Evolutionary conservation across 2,888 invertebrate species (phyloP).

Genomic region (Rosalia funebris): DNA sequence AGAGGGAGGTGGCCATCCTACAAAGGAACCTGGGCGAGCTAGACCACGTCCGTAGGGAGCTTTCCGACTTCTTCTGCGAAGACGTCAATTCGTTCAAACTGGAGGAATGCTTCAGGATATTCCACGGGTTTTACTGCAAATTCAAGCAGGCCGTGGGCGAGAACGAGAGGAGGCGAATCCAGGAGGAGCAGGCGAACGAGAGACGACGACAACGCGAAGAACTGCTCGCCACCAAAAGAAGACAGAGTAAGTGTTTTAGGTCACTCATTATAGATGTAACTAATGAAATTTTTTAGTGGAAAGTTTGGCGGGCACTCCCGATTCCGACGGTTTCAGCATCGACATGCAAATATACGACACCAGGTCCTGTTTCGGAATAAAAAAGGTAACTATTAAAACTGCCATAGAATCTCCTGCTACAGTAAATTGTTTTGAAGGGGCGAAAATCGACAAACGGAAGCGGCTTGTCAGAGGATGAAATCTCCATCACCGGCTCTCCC

Average conservation of each 20-base stretch:
- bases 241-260: conserved; percentile 66
- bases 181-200: conserved; percentile 88
- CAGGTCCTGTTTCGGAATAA: conserved; percentile 71
- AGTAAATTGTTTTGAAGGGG: conserved; percentile 42
- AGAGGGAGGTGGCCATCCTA: conserved; percentile 79
- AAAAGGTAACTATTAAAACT: conserved; percentile 49
- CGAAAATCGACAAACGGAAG: conserved; percentile 63
- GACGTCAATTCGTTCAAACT: conserved; percentile 88
- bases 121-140: conserved; percentile 88
- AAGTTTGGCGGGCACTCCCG: conserved; percentile 77
- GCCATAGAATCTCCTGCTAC: neutral
- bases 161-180: conserved; percentile 82
- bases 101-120: conserved; percentile 92
- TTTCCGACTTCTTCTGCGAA: conserved; percentile 95
- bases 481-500: conserved; percentile 73
- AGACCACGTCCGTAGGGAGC: conserved; percentile 79
- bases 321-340: conserved; percentile 78
- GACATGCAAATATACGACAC: conserved; percentile 83
- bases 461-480: conserved; percentile 71
- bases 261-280: neutral
- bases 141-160: conserved; percentile 86
- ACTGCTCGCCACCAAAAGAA: conserved; percentile 71
- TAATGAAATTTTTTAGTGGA: conserved; percentile 64
- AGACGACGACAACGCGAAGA: conserved; percentile 80
- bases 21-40: conserved; percentile 85